Conservation (phyloP, 2,888 invertebrate species). For the Cerastis leucographa region DNA sequence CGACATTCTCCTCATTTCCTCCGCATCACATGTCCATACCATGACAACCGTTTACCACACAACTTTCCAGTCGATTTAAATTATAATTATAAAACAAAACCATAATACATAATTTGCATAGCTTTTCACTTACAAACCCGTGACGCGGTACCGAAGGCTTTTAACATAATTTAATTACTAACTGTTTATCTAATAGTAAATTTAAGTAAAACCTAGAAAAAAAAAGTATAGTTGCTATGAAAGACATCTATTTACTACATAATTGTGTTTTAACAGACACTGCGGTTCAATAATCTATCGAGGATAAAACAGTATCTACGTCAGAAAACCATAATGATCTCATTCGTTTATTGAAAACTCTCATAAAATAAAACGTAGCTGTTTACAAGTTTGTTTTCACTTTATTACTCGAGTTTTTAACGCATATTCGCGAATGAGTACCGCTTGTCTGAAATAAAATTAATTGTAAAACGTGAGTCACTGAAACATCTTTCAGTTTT, state of each 20-base stretch:
- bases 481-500: constrained; percentile 5
- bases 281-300: constrained; percentile 18
- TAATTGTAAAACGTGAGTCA: constrained; percentile 10
- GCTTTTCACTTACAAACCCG: neutral
- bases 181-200: too few species aligned
- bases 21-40: too few species aligned
- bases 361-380: neutral
- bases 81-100: neutral
- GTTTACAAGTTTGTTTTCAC: constrained; percentile 12
- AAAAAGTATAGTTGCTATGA: neutral
- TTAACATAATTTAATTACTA: neutral
- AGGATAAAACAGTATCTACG: constrained; percentile 6
- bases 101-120: neutral
- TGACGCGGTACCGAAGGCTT: neutral
- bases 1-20: too few species aligned
- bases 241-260: neutral
- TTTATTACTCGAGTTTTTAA: constrained; percentile 2
- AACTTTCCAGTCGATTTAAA: neutral
- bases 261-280: neutral
- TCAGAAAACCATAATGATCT: constrained; percentile 29
- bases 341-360: constrained; percentile 40
- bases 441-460: neutral
- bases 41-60: too few species aligned
- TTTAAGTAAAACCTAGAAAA: too few species aligned
- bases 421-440: neutral